Base-by-base conservation (phyloP, 2,797 vertebrate species). In the Cyclura pinguis region DNA sequence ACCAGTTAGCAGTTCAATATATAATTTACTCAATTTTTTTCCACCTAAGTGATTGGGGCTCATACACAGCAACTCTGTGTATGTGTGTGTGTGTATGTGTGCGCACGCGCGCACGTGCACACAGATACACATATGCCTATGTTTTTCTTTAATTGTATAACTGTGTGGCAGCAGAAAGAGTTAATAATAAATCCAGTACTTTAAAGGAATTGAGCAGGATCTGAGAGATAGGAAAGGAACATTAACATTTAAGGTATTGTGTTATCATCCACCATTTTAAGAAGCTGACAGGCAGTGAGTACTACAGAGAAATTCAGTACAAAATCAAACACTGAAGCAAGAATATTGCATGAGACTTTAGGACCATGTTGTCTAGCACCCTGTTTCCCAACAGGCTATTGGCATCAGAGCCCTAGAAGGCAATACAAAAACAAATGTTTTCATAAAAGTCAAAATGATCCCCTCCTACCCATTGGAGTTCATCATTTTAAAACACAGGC, bases 11-110 rank as follows among this genome's bases (percentile, higher is more conserved):
- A 87, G 97, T 97, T 97, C 97, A 97, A 96, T 97, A 97, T 97
- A 97, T 97, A 97, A 97, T 97, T 98, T 97, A 97, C 97, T 97
- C 97, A 97, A 95, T 97, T 95, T 96, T 95, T 96, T 96, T 95
- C 97, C 73, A 95, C 94, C 92, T 93, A 96, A 97, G 93, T 96
- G 97, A 96, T 96, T 96, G 95, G 96, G 95, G 94, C 88, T 83
- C 91, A 95, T 90, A 94, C 94, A 97, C 94, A 96, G 95, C 94
- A 96, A 95, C 86, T 88, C 93, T 94, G 96, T 94, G 29, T 32
- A 14, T 32, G 95, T 93, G 95, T 92, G 94, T 80, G 93, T 91
- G 35, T 86, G 89, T 35, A 35, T 24, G 91, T 82, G 90, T 88
- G 91, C 89, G 27, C 78, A 95, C 93, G 91, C 89, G 27, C 78